Evolutionary conservation across 2,113 vertebrate genomes (phyloP).

Genomic region (Microcebus murinus): DNA sequence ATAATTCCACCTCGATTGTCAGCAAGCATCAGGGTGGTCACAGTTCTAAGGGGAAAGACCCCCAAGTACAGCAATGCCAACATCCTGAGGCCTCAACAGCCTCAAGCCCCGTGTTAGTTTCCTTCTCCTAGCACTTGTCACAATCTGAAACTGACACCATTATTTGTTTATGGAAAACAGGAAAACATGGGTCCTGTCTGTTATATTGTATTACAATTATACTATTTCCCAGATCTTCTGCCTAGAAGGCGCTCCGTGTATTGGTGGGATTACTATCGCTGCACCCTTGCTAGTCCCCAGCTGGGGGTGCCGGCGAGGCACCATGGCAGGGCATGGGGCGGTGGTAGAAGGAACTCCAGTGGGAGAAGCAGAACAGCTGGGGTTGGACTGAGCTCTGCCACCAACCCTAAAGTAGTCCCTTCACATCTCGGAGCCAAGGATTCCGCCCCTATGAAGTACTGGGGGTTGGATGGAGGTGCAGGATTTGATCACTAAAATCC

Average conservation of each 20-base stretch:
- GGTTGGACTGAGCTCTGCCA: neutral
- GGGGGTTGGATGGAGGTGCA: fast-evolving
- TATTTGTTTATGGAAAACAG: neutral
- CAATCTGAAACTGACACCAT: too few relatives aligned
- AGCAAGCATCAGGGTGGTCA: neutral
- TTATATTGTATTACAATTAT: too few relatives aligned
- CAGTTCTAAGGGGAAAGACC: neutral
- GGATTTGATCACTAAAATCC: fast-evolving
- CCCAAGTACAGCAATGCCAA: neutral
- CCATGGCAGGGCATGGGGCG: neutral
- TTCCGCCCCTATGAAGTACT: neutral
- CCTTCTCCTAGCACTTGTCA: neutral
- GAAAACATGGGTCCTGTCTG: neutral
- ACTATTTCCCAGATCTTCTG: neutral
- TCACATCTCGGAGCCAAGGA: neutral
- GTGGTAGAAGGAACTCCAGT: neutral
- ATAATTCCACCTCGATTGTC: neutral
- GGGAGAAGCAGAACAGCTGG: neutral
- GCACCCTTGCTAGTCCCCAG: neutral
- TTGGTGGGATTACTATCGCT: neutral
- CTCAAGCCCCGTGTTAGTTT: fast-evolving
- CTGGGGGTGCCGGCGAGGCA: neutral
- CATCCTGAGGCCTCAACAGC: neutral
- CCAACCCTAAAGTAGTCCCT: neutral
- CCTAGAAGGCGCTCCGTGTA: neutral